A percentile compares a stretch with the other conserved stretches of the same genome.
phyloP scores from a whole-genome alignment of 2,888 invertebrate genomes.

The Clusia tigrina region DNA sequence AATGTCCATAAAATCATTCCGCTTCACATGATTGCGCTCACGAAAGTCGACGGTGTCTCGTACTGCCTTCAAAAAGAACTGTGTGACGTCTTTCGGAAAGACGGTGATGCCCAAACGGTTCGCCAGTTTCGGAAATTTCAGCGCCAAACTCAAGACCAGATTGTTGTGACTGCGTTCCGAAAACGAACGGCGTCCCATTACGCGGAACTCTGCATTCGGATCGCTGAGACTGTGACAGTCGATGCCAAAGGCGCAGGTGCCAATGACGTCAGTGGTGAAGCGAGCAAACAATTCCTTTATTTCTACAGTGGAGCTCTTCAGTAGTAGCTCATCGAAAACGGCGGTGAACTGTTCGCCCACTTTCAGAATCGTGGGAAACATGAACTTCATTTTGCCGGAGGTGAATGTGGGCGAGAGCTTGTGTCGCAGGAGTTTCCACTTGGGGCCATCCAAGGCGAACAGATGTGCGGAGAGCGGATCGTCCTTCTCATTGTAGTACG shows the following conservation, averaged over 20 bases:
- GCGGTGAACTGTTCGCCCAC: slow-evolving; percentile 41
- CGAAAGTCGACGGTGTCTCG: slow-evolving; percentile 31
- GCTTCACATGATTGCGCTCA: slow-evolving; percentile 52
- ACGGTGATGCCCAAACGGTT: slow-evolving; percentile 34
- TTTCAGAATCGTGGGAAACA: slow-evolving; percentile 50
- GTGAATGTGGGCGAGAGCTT: slow-evolving; percentile 59
- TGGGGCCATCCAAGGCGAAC: slow-evolving; percentile 58
- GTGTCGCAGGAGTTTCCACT: slow-evolving; percentile 59
- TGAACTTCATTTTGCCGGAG: slow-evolving; percentile 58
- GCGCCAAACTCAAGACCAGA: slow-evolving; percentile 28
- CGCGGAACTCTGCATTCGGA: slow-evolving; percentile 54
- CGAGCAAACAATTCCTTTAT: slow-evolving; percentile 62
- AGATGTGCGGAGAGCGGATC: slow-evolving; percentile 62
- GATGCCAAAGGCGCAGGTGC: slow-evolving; percentile 65
- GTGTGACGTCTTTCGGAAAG: slow-evolving; percentile 35
- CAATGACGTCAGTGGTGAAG: slow-evolving; percentile 67
- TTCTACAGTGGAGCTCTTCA: slow-evolving; percentile 52
- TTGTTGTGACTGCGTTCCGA: slow-evolving; percentile 30
- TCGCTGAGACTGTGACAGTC: slow-evolving; percentile 64
- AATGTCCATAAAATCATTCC: slow-evolving; percentile 69
- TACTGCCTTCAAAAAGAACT: slow-evolving; percentile 61
- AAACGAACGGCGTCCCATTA: slow-evolving; percentile 39
- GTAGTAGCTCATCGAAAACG: slow-evolving; percentile 36
- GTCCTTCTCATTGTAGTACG: slow-evolving; percentile 52
- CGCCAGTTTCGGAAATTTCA: slow-evolving; percentile 33